These are phyloP conservation scores for Sardina pilchardus DNA, from an alignment of 2,113 vertebrate genomes.

Conservation along the genomic window DNA sequence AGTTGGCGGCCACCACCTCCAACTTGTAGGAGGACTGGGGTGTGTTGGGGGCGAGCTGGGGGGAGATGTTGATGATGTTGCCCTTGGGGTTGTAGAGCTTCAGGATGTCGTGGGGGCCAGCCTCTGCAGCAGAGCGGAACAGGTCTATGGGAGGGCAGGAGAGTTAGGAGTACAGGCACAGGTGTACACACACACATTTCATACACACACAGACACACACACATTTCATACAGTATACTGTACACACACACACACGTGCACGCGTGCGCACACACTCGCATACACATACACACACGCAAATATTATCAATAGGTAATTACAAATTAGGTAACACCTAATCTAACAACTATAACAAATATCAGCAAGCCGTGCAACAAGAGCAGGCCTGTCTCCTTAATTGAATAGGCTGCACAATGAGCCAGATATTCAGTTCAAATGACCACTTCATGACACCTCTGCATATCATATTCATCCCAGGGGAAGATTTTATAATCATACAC, in stretches of 20 bases:
- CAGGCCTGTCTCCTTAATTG: neutral
- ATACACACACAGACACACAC: neutral
- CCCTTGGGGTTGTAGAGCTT: conserved; percentile 77
- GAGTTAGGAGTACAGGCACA: neutral
- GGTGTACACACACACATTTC: neutral
- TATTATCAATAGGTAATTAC: neutral
- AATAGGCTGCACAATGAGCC: neutral
- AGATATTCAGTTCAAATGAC: neutral
- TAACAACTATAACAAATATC: neutral
- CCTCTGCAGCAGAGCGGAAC: conserved; percentile 74
- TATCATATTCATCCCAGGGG: neutral
- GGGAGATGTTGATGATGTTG: conserved; percentile 78
- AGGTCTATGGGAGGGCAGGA: conserved; percentile 61
- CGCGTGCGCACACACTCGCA: neutral
- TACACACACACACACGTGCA: neutral
- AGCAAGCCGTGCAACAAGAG: neutral
- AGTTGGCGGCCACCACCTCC: conserved; percentile 75
- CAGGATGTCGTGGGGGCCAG: conserved; percentile 75
- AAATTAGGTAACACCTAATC: neutral
- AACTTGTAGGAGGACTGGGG: conserved; percentile 70
- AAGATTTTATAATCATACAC: neutral
- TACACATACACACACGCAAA: neutral
- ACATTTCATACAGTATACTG: no score
- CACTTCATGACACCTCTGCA: neutral
- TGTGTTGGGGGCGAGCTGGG: conserved; percentile 67